phyloP scores from a whole-genome alignment of 2,797 vertebrate species.

The Tangara arthus region DNA sequence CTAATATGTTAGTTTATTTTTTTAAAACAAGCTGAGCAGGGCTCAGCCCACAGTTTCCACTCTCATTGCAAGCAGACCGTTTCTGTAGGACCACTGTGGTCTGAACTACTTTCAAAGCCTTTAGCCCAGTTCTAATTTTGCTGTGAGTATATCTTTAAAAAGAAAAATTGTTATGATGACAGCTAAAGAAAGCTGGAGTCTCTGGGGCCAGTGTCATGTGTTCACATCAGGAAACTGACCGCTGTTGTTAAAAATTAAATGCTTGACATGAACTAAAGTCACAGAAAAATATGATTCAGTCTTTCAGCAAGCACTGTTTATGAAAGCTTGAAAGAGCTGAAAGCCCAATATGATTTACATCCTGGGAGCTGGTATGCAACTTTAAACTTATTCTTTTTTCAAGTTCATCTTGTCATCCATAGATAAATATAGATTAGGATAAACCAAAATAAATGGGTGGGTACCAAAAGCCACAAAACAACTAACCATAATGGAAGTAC shows the following conservation, averaged over 20 bases:
- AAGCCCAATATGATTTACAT: constrained; percentile 69
- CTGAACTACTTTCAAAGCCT: constrained; percentile 48
- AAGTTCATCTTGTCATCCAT: constrained; percentile 85
- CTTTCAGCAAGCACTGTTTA: constrained; percentile 55
- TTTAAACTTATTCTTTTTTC: constrained; percentile 76
- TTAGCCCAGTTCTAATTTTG: constrained; percentile 45
- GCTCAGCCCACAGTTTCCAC: not conserved
- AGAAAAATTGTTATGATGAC: constrained; percentile 45
- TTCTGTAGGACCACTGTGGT: not conserved
- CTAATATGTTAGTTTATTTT: not conserved
- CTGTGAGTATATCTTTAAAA: constrained; percentile 3
- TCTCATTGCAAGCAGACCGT: not conserved
- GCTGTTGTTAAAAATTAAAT: constrained; percentile 57
- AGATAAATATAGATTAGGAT: constrained; percentile 91
- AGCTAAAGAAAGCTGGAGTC: constrained; percentile 45
- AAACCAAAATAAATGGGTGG: constrained; percentile 92
- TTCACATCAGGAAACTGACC: constrained; percentile 49
- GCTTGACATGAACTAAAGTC: constrained; percentile 45
- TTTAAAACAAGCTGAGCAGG: not conserved
- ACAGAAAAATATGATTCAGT: constrained; percentile 56
- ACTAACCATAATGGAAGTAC: constrained; percentile 87
- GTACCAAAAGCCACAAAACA: constrained; percentile 83
- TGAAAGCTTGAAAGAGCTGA: constrained; percentile 32
- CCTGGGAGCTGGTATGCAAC: constrained; percentile 65
- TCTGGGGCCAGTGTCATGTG: not conserved